Conservation (phyloP, 2,888 invertebrate species). For the Kryphioiulus occultus region DNA sequence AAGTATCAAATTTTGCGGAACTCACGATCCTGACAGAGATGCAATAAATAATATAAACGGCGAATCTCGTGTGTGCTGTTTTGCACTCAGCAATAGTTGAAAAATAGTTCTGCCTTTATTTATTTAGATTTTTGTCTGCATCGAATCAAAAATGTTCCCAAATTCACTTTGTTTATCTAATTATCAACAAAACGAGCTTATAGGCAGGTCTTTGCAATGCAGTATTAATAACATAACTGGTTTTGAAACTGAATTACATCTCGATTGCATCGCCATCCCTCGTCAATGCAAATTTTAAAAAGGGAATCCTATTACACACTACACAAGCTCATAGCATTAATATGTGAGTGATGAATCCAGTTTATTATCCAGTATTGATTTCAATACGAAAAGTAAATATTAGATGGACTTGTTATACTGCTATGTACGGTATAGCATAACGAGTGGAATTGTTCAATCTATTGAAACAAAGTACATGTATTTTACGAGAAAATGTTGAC, state of each 20-base stretch:
- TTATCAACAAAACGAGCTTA: not conserved
- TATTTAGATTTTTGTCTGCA: not conserved
- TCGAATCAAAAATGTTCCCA: not conserved
- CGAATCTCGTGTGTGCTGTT: slow-evolving; percentile 17
- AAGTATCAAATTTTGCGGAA: slow-evolving; percentile 21
- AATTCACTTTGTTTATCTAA: slow-evolving; percentile 2
- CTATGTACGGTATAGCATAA: no score
- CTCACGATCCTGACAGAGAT: slow-evolving; percentile 14
- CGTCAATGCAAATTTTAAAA: not conserved
- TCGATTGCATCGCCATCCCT: not conserved
- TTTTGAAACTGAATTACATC: not conserved
- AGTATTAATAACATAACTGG: not conserved
- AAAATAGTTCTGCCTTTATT: not conserved
- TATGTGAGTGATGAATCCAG: not conserved
- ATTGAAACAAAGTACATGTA: no score
- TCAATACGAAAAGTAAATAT: no score
- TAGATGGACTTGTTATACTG: no score
- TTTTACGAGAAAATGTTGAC: no score
- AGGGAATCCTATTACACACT: not conserved
- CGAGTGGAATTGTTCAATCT: no score
- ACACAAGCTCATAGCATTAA: not conserved
- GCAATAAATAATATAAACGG: slow-evolving; percentile 6
- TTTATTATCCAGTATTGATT: no score
- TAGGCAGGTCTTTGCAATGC: not conserved
- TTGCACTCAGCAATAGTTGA: slow-evolving; percentile 13